phyloP scores from a whole-genome alignment of 2,113 vertebrate species.

The Sylvietta virens region DNA sequence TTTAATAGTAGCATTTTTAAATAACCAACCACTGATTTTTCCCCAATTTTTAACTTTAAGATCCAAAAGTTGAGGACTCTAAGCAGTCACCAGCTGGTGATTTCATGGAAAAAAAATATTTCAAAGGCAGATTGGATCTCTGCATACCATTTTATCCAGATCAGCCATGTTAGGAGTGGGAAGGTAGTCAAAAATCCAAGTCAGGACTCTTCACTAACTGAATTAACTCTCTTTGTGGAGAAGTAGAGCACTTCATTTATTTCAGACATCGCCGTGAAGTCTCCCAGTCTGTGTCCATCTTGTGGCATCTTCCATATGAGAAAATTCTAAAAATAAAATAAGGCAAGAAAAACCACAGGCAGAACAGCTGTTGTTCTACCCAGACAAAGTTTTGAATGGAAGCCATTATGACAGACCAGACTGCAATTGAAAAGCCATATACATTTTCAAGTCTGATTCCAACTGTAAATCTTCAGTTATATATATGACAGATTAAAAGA shows the following conservation, averaged over 20 bases:
- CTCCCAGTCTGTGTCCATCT: neutral
- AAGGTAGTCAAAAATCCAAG: neutral
- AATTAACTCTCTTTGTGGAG: neutral
- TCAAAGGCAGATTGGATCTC: neutral
- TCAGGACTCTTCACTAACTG: neutral
- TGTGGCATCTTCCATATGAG: neutral
- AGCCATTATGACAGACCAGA: neutral
- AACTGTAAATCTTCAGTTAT: constrained; percentile 17
- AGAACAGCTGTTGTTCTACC: constrained; percentile 27
- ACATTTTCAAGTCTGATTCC: constrained; percentile 17
- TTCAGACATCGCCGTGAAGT: neutral
- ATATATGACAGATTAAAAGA: constrained; percentile 19
- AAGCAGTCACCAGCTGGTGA: neutral
- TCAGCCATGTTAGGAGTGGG: neutral
- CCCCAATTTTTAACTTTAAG: neutral
- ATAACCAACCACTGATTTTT: neutral
- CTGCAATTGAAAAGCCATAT: constrained; percentile 40
- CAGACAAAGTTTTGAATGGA: constrained; percentile 32
- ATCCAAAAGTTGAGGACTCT: neutral
- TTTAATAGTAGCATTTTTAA: neutral
- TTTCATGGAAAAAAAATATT: neutral
- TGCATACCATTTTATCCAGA: neutral
- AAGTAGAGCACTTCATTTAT: neutral
- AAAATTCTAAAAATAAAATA: constrained; percentile 46
- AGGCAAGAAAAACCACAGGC: neutral